phyloP scores from a whole-genome alignment of 1,140 invertebrate species.

The Pachypeltis micranthus region DNA sequence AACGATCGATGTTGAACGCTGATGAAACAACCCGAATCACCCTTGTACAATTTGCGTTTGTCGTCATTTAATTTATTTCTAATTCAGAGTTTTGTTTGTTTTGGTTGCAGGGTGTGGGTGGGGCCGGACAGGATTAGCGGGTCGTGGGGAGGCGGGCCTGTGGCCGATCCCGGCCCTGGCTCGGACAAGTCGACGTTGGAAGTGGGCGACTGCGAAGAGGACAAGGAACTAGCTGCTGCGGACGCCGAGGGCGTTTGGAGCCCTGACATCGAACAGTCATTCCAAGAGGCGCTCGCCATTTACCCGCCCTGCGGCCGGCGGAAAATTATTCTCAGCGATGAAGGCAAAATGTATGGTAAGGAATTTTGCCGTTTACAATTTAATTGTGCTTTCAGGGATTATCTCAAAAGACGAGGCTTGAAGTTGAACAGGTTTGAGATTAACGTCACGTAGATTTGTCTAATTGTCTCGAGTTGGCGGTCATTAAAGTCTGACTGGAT shows the following conservation, averaged over 20 bases:
- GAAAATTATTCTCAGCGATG: conserved; percentile 99
- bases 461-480: too few species aligned
- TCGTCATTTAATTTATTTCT: neutral
- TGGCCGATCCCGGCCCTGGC: conserved; percentile 40
- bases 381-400: too few species aligned
- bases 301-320: conserved; percentile 97
- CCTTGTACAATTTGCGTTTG: too few species aligned
- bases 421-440: too few species aligned
- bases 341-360: conserved; percentile 99
- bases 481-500: too few species aligned
- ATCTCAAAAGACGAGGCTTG: too few species aligned
- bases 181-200: conserved; percentile 69
- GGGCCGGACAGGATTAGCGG: conserved; percentile 17
- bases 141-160: conserved; percentile 39
- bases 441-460: too few species aligned
- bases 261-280: conserved; percentile 99
- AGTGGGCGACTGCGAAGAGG: conserved; percentile 72
- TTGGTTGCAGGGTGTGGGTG: conserved; percentile 11
- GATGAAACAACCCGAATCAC: too few species aligned
- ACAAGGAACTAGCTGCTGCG: conserved; percentile 76
- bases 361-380: conserved; percentile 12
- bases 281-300: conserved; percentile 98
- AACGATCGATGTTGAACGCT: too few species aligned
- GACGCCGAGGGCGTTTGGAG: conserved; percentile 99
- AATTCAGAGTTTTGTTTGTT: neutral